Evolutionary conservation across 2,888 invertebrate genomes (phyloP), one percentile per base, ranked within the genome.

Genomic region (Ophion ellenae): DNA sequence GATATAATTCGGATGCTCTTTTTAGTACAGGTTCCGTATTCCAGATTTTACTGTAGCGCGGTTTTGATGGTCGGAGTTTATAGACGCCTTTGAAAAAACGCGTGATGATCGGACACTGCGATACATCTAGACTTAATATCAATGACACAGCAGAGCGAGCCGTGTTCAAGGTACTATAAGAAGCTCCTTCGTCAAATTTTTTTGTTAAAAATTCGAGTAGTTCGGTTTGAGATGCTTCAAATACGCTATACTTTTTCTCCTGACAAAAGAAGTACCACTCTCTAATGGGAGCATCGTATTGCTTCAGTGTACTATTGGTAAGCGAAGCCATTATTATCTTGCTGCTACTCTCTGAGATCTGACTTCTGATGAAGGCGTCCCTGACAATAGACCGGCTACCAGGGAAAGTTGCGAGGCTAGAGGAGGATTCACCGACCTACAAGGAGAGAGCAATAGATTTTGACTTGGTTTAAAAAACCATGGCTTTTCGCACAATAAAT

Each of bases 231-330:
- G 66, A 28, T 11, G 83, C 45, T 36, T 45, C 36, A 47, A 47
- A 74, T 2, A 61, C 36, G 24, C 74, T 47, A 24, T 67, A 64
- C 11, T 80, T 69, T 28, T 64, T 64, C 11, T 67, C 36, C 66
- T 64, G 7, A 61, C 88, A 89, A 45, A 86, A 88, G 1, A 14
- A 14, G 67, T 85, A 84, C 90, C 90, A 90, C 10, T 87, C 45
- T 67, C 88, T 88, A 45, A 88, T 77, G 0, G 83, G 59, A 11
- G 77, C 61, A 36, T 86, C 76, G 63, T 90, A 90, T 80, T 90
- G 88, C 24, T 86, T 88, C 0, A 86, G 36, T 0, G 89, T 90
- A 9, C 81, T 81, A 0, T 84, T 61, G 7, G 87, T 70, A 20
- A 90, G 24, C 0, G 90, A 90, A 3, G 81, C 28, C 20, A 89